Base-by-base conservation (phyloP, 2,888 invertebrate genomes). In the Ectemnius continuus region DNA sequence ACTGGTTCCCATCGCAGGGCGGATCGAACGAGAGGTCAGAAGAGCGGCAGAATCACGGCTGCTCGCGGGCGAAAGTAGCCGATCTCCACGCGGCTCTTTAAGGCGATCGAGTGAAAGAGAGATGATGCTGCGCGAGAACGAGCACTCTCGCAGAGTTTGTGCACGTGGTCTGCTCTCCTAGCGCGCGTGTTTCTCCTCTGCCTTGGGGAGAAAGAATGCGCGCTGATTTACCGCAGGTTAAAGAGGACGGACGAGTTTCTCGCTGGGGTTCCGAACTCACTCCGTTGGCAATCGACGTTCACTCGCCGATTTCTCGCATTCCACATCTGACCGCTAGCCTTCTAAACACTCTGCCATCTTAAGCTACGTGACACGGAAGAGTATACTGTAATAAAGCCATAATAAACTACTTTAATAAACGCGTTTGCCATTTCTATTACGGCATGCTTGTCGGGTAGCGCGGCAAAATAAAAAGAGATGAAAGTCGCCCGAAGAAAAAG, bases 61-160 rank as follows among this genome's bases (percentile, higher is more conserved):
- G 47, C 64, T 61, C 16, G 0, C 69, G 16, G 75, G 61, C n/a
- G 76, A 76, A 76, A 76, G 76, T 75, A 60, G 13, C n/a, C 36
- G 68, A 64, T 28, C 61, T 26, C 52, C 20, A n/a, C 36, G 36
- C 36, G 36, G 36, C 52, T 57, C 18, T 61, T 69, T 65, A 68
- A 69, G 68, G 63, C 36, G 74, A 62, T 64, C 66, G 47, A 52
- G 47, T 56, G 20, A 65, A 67, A 69, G 61, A 73, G 70, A 36
- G 36, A 36, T 4, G 28, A n/a, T 23, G 77, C 69, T 61, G 20
- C 47, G 36, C 66, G 23, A 23, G 23, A 23, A 23, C 23, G 23
- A 23, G 23, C 23, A 23, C 23, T 23, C 23, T 23, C 23, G 20
- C 52, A 45, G 56, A 46, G 28, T 46, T 57, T 47, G 46, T 20